Percentiles rank a stretch among this genome's conserved stretches.
phyloP scores from a whole-genome alignment of 2,888 invertebrate species.

The Luffia ferchaultella region DNA sequence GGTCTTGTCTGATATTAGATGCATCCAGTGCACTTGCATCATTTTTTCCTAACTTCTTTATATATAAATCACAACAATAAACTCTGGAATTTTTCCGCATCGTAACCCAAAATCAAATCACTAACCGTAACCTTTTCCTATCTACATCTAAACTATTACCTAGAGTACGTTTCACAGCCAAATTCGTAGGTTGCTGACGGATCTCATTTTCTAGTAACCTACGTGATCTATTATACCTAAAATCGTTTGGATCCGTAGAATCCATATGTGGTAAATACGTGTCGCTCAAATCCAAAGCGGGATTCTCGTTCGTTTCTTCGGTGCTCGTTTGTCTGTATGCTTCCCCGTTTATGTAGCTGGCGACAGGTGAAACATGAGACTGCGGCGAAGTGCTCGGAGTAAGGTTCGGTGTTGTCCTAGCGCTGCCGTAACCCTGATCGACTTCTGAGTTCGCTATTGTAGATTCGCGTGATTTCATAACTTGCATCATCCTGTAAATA shows the following conservation, averaged over 20 bases:
- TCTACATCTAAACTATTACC: constrained; percentile 39
- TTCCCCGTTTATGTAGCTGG: constrained; percentile 23
- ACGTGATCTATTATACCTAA: constrained; percentile 39
- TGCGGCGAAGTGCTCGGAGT: constrained; percentile 41
- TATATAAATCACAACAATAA: too few relatives aligned
- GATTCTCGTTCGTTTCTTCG: not conserved
- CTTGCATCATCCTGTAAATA: constrained; percentile 51
- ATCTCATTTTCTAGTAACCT: constrained; percentile 42
- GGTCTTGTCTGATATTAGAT: too few relatives aligned
- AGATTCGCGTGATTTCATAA: constrained; percentile 38
- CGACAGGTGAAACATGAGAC: constrained; percentile 31
- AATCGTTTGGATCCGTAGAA: constrained; percentile 33
- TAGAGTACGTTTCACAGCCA: constrained; percentile 39
- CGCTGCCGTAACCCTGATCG: constrained; percentile 51
- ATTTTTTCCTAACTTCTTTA: too few relatives aligned
- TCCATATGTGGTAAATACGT: constrained; percentile 27
- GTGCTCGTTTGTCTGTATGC: not conserved
- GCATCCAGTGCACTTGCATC: too few relatives aligned
- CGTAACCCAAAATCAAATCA: not conserved
- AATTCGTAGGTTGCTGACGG: constrained; percentile 30
- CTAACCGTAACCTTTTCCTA: constrained; percentile 40
- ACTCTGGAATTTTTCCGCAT: too few relatives aligned
- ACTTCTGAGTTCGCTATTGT: constrained; percentile 28
- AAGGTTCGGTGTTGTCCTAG: constrained; percentile 39
- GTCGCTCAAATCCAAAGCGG: constrained; percentile 8